phyloP scores from a whole-genome alignment of 37 sponge, comb jelly and placozoan species.

The Geodia barretti region DNA sequence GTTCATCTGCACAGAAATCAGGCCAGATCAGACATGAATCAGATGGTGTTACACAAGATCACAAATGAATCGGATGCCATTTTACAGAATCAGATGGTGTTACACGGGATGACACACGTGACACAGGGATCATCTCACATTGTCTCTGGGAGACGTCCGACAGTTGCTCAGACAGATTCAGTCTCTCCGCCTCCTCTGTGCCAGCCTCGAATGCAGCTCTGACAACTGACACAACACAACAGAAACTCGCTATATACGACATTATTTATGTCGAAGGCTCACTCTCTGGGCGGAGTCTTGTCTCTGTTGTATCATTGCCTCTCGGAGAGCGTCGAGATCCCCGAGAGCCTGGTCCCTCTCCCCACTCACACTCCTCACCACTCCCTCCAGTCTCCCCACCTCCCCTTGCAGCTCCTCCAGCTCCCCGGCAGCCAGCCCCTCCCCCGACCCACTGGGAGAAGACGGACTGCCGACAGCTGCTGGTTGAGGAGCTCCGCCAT shows the following conservation, averaged over 20 bases:
- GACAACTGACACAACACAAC: too few relatives aligned
- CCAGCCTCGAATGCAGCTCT: constrained; percentile 21
- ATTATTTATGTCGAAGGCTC: background rate
- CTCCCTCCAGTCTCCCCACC: background rate
- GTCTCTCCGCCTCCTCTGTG: constrained; percentile 13
- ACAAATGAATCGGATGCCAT: too few relatives aligned
- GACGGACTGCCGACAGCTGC: constrained; percentile 29
- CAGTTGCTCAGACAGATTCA: constrained; percentile 18
- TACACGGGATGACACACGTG: too few relatives aligned
- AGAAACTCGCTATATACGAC: background rate
- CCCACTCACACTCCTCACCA: constrained; percentile 14
- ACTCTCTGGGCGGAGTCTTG: constrained; percentile 52
- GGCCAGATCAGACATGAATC: too few relatives aligned
- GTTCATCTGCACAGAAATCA: background rate
- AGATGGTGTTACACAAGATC: too few relatives aligned
- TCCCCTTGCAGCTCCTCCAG: constrained; percentile 24
- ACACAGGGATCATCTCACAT: too few relatives aligned
- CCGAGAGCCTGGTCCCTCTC: constrained; percentile 57
- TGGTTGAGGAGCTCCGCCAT: constrained; percentile 64
- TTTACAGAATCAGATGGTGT: too few relatives aligned
- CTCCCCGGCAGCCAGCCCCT: constrained; percentile 24
- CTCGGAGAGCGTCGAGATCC: constrained; percentile 49
- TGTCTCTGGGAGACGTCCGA: background rate
- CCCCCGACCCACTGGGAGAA: background rate
- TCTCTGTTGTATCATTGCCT: constrained; percentile 34